Evolutionary conservation across 2,888 invertebrate genomes (phyloP).

Genomic region (Anoplius nigerrimus): DNA sequence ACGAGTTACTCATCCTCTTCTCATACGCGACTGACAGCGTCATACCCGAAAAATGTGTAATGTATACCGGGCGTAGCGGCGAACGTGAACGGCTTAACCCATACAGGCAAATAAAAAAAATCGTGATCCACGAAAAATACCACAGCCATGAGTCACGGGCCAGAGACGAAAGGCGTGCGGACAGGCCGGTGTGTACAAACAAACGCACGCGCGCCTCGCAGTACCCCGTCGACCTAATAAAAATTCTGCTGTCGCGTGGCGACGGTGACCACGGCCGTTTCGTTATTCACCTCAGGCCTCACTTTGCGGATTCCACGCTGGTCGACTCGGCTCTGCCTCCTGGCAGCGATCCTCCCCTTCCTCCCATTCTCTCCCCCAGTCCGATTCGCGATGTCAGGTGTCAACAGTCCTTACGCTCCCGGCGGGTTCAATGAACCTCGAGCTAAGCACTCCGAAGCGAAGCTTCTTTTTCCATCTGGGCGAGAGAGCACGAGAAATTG

Average conservation of each 20-base stretch:
- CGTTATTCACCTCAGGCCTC: conserved; percentile 29
- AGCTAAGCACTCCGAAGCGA: background rate
- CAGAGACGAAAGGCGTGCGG: background rate
- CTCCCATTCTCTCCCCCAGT: conserved; percentile 14
- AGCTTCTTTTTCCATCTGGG: no score
- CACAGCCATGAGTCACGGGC: no score
- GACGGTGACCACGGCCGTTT: conserved; percentile 20
- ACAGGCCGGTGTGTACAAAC: background rate
- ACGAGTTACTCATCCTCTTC: no score
- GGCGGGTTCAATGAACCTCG: conserved; percentile 18
- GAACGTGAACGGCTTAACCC: no score
- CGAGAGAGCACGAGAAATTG: background rate
- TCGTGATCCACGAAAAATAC: no score
- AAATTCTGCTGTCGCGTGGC: conserved; percentile 28
- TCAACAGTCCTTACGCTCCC: conserved; percentile 19
- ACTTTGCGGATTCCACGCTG: conserved; percentile 24
- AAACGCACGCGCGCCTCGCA: no score
- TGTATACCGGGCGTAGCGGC: no score
- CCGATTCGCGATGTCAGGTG: background rate
- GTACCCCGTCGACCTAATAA: conserved; percentile 15
- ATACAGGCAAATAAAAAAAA: no score
- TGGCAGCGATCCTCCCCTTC: no score
- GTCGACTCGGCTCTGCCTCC: no score
- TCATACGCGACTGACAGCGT: no score
- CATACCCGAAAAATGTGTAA: no score